Conservation (phyloP, 1,140 invertebrate species). For the Drosophila nasuta region DNA sequence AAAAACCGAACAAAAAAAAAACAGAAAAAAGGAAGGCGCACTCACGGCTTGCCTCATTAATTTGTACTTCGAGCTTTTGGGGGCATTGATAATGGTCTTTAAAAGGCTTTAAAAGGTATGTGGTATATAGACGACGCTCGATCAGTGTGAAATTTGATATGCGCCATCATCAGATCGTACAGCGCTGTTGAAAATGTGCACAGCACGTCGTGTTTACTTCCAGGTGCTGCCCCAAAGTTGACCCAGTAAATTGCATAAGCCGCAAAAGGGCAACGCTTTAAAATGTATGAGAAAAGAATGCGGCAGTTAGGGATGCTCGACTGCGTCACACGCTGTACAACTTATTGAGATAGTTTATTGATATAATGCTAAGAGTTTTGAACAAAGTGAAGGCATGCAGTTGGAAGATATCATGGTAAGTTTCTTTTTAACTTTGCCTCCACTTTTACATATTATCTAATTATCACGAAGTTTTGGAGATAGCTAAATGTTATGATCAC, state of each 20-base stretch:
- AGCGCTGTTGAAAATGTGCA: slow-evolving; percentile 71
- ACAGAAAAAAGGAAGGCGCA: neutral
- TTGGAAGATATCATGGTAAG: no score
- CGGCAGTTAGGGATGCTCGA: neutral
- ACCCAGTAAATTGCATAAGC: slow-evolving; percentile 70
- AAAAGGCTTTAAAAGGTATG: slow-evolving; percentile 71
- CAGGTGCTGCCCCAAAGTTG: slow-evolving; percentile 27
- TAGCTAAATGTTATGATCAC: no score
- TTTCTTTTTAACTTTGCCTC: no score
- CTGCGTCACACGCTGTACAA: neutral
- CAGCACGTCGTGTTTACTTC: slow-evolving; percentile 57
- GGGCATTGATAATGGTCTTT: slow-evolving; percentile 69
- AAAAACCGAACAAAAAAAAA: neutral
- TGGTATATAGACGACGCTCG: slow-evolving; percentile 42
- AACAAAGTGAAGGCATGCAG: no score
- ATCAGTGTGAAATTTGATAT: slow-evolving; percentile 66
- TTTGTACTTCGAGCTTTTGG: slow-evolving; percentile 38
- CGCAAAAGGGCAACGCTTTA: slow-evolving; percentile 41
- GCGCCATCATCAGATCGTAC: slow-evolving; percentile 35
- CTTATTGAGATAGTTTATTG: no score
- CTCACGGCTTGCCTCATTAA: slow-evolving; percentile 63
- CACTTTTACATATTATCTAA: no score
- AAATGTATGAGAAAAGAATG: slow-evolving; percentile 40
- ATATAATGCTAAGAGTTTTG: no score
- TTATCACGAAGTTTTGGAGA: no score